Percentiles rank a stretch among this genome's conserved stretches.
Evolutionary conservation across 2,113 vertebrate species (phyloP).

Genomic region (Smithornis capensis): DNA sequence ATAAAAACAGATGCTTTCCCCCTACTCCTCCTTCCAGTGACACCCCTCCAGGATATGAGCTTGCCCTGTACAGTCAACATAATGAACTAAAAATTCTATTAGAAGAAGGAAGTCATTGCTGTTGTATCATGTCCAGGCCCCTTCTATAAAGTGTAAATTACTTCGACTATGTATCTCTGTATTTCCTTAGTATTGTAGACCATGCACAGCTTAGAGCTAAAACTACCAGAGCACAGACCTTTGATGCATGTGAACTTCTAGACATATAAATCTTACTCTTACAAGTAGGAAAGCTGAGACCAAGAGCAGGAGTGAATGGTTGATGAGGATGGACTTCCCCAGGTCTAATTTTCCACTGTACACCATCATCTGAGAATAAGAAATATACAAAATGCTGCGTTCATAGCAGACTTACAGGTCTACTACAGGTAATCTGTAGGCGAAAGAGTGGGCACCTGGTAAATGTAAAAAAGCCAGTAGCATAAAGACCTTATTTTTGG

Average conservation of each 20-base stretch:
- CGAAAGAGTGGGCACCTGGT: not conserved
- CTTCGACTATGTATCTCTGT: not conserved
- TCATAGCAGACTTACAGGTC: not conserved
- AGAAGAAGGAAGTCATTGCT: slow-evolving; percentile 61
- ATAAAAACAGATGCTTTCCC: slow-evolving; percentile 69
- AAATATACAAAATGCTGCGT: not conserved
- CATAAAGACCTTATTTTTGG: not conserved
- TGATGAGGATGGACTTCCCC: not conserved
- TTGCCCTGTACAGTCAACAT: slow-evolving; percentile 24
- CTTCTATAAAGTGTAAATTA: slow-evolving; percentile 32
- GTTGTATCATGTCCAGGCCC: not conserved
- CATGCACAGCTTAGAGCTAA: not conserved
- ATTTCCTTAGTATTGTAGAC: not conserved
- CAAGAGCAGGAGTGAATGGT: not conserved
- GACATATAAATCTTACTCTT: not conserved
- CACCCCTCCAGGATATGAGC: slow-evolving; percentile 56
- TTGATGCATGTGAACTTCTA: not conserved
- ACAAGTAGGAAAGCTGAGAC: not conserved
- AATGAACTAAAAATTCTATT: slow-evolving; percentile 64
- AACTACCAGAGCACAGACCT: not conserved
- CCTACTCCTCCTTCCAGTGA: slow-evolving; percentile 28
- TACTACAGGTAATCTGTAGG: not conserved
- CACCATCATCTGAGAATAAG: not conserved
- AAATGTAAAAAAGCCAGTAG: not conserved
- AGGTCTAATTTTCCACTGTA: not conserved